Evolutionary conservation across 2,888 invertebrate species (phyloP), one percentile per base, ranked within the genome.

Genomic region (Drosophila yooni): DNA sequence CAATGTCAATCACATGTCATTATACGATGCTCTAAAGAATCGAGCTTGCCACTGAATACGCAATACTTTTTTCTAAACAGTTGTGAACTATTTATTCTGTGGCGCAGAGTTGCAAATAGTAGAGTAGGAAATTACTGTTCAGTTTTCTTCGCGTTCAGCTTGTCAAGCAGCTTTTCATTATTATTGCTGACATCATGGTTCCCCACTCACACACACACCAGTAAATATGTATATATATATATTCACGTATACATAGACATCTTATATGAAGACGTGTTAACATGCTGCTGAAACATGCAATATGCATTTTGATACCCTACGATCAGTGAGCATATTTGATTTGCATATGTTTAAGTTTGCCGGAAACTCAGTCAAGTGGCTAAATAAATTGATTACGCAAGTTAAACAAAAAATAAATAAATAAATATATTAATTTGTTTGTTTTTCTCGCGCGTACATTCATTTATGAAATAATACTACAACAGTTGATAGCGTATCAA

Each of bases 1-100:
- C 81, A 74, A 83, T 83, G 81, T 83, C 88, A 88, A 81, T 84
- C 86, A 88, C 43, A 77, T 81, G 83, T 76, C 83, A 78, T 78
- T 86, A 74, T 56, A 15, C 33, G 48, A 57, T 57, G 31, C 15
- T 57, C 65, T 57, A 69, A 65, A 75, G 71, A 73, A 66, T 68
- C 56, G 77, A 83, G 75, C 72, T 74, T 73, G 34, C 53, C 51
- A 62, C 64, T 57, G 59, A 70, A 60, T 65, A 59, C 78, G 43
- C 54, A 59, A 75, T 60, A 53, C 38, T 36, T 27, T 54, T 73
- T 64, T 36, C 21, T 43, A 38, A 81, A 74, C 79, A 61, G 67
- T 76, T 76, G 57, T 50, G 50, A 50, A 56, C 33, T 61, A 40
- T 29, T 33, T 13, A 57, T 10, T 18, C 53, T 59, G 46, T 36